Conservation (phyloP, 2,888 invertebrate genomes). For the Erannis defoliaria region DNA sequence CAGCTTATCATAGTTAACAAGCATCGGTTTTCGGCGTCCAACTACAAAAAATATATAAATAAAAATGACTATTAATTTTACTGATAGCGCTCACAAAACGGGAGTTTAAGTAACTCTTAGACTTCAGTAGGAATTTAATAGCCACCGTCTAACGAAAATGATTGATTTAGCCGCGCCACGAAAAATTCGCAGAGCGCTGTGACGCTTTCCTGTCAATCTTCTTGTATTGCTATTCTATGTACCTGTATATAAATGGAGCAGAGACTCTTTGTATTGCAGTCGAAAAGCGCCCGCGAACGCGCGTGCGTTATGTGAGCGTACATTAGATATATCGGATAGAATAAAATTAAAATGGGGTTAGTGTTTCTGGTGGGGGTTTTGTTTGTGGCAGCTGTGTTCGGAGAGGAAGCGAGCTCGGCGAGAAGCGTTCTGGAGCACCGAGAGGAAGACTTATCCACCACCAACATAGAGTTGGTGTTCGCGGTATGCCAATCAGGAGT, state of each 20-base stretch:
- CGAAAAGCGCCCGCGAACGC: constrained; percentile 77
- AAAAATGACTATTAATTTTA: neutral
- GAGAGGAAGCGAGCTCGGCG: constrained; percentile 47
- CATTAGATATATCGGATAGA: constrained; percentile 53
- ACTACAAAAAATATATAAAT: too few relatives aligned
- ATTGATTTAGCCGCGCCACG: constrained; percentile 3
- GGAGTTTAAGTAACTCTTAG: neutral
- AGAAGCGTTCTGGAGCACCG: constrained; percentile 50
- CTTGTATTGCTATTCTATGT: constrained; percentile 67
- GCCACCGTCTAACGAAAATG: constrained; percentile 11
- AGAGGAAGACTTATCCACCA: constrained; percentile 58
- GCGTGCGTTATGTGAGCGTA: constrained; percentile 58
- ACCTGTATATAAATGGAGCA: constrained; percentile 80
- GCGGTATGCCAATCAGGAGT: constrained; percentile 66
- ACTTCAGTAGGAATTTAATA: neutral
- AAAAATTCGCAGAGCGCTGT: constrained; percentile 24
- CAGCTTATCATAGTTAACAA: too few relatives aligned
- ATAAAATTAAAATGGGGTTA: constrained; percentile 58
- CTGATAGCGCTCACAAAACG: neutral
- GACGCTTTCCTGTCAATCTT: constrained; percentile 59
- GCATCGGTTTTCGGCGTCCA: too few relatives aligned
- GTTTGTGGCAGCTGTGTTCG: constrained; percentile 54
- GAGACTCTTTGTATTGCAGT: constrained; percentile 74
- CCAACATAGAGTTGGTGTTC: constrained; percentile 69
- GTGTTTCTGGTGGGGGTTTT: constrained; percentile 54